Conservation (phyloP, 2,797 vertebrate genomes). For the Molossus alvarezi region DNA sequence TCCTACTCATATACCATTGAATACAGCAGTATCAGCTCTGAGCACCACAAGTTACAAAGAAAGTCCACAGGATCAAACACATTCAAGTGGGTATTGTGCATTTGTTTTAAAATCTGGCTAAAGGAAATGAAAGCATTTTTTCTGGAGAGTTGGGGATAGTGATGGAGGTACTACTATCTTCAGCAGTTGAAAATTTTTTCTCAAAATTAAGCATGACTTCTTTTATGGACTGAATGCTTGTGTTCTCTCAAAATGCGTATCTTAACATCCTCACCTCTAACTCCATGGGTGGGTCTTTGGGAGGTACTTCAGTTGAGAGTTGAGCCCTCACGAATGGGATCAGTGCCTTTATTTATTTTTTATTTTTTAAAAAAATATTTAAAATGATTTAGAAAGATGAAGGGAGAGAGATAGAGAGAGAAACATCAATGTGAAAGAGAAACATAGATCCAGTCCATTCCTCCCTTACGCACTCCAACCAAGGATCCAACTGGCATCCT, state of each 20-base stretch:
- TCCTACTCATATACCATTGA: not conserved
- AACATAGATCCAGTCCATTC: no score
- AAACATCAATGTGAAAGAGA: no score
- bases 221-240: not conserved
- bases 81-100: not conserved
- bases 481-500: no score
- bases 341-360: not conserved
- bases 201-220: not conserved
- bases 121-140: constrained; percentile 5
- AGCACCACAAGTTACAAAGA: not conserved
- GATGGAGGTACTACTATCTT: not conserved
- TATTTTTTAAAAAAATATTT: no score
- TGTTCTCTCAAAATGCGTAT: not conserved
- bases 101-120: not conserved
- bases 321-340: not conserved
- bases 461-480: no score
- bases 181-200: not conserved
- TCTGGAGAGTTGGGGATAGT: not conserved
- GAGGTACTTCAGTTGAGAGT: not conserved
- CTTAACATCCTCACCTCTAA: not conserved
- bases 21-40: not conserved
- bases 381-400: no score
- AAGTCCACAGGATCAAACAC: not conserved
- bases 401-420: no score
- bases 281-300: not conserved